phyloP scores from a whole-genome alignment of 2,797 vertebrate species.

The Peromyscus nudipes region DNA sequence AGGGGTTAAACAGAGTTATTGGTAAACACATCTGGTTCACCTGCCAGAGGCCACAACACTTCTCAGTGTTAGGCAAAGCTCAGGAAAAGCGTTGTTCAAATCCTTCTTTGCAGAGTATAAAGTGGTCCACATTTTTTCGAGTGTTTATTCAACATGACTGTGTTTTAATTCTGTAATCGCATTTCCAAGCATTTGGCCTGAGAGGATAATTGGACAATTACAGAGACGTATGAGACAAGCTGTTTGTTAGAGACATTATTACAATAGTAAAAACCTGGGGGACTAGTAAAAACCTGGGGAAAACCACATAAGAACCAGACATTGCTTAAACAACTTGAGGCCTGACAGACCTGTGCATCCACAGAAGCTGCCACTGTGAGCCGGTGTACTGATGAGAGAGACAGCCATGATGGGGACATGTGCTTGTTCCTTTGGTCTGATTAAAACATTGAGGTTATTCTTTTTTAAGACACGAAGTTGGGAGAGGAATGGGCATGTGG shows the following conservation, averaged over 20 bases:
- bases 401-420: background rate
- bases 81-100: background rate
- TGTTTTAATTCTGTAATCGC: conserved; percentile 75
- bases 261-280: conserved; percentile 66
- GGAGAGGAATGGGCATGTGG: background rate
- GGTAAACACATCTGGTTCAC: background rate
- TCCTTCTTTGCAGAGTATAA: background rate
- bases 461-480: background rate
- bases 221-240: conserved; percentile 67
- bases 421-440: background rate
- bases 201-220: conserved; percentile 77
- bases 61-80: background rate
- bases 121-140: conserved; percentile 30
- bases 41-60: background rate
- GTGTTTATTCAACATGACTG: conserved; percentile 53
- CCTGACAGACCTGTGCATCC: background rate
- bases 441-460: background rate
- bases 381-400: background rate
- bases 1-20: background rate
- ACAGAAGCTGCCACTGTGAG: background rate
- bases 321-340: conserved; percentile 24
- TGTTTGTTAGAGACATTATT: conserved; percentile 64
- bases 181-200: conserved; percentile 78
- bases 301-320: conserved; percentile 47
- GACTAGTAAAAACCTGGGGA: conserved; percentile 36